Evolutionary conservation across 2,797 vertebrate species (phyloP), one percentile per base, ranked within the genome.

Genomic region (Microctenopoma lineatum): DNA sequence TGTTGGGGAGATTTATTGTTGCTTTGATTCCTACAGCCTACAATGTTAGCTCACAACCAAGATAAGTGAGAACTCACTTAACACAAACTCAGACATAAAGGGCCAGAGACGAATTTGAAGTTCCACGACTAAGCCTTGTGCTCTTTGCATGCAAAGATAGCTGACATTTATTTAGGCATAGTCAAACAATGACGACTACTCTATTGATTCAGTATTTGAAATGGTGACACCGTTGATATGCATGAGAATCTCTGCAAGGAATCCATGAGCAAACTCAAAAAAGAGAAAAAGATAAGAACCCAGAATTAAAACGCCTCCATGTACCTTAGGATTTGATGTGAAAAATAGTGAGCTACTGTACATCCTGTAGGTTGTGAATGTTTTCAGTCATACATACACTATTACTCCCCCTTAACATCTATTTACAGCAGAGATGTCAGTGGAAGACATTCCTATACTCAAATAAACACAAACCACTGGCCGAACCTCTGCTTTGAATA

Each of bases 131-230:
- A 73, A 87, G 68, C 79, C 53, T 36, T 0, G 0, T 83, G 79
- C 72, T 84, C 78, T 89, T 87, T 87, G 73, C 68, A 48, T 54
- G 4, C 56, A 11, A 48, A 57, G 70, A 70, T 69, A 63, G 55
- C 42, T 88, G 81, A 75, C 87, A 90, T 92, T 89, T 91, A 75
- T 75, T 81, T 44, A 78, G 74, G 77, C 66, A 21, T 79, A 64
- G 72, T 83, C 82, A 84, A 91, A 88, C 84, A 85, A 57, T 47
- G 73, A 72, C 2, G 2, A 47, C 59, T 9, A 8, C 9, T 38
- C 27, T 45, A 76, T 73, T 1, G 73, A 87, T 80, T 45, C 44
- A 56, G 11, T 56, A 44, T 76, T 76, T 79, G 62, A 80, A 56
- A 71, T 16, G 47, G 61, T 38, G 45, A 57, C 47, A 5, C 36